Percentiles rank a stretch among this genome's conserved stretches.
phyloP scores from a whole-genome alignment of 2,888 invertebrate genomes.

The Parnassius smintheus region DNA sequence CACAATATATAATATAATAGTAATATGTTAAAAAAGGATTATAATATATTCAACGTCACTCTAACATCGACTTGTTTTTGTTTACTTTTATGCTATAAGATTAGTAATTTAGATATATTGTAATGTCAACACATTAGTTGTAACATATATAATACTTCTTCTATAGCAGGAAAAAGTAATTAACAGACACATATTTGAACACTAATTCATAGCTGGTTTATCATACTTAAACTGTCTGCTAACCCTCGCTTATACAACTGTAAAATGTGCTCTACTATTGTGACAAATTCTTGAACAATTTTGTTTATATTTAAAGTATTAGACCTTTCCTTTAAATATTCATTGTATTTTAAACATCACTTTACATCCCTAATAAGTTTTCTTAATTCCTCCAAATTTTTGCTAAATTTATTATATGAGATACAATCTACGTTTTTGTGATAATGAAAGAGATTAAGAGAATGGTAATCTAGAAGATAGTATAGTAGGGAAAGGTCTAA shows the following conservation, averaged over 20 bases:
- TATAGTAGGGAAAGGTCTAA: background rate
- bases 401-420: too few relatives aligned
- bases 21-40: too few relatives aligned
- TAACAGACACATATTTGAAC: conserved; percentile 29
- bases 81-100: too few relatives aligned
- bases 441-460: too few relatives aligned
- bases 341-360: background rate
- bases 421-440: too few relatives aligned
- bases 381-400: too few relatives aligned
- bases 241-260: background rate
- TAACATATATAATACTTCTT: conserved; percentile 19
- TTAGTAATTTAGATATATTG: conserved; percentile 1
- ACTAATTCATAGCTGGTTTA: conserved; percentile 20
- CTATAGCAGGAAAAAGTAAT: conserved; percentile 27
- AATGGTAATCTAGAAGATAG: too few relatives aligned
- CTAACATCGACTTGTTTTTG: too few relatives aligned
- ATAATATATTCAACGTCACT: background rate
- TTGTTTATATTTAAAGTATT: conserved; percentile 13
- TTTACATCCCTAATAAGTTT: background rate
- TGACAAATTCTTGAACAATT: conserved; percentile 7
- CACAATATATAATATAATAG: too few relatives aligned
- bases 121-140: conserved; percentile 24
- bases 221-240: conserved; percentile 16
- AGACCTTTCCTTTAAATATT: conserved; percentile 10
- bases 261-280: conserved; percentile 1